phyloP scores from a whole-genome alignment of 2,888 invertebrate species.

The Mythimna impura region DNA sequence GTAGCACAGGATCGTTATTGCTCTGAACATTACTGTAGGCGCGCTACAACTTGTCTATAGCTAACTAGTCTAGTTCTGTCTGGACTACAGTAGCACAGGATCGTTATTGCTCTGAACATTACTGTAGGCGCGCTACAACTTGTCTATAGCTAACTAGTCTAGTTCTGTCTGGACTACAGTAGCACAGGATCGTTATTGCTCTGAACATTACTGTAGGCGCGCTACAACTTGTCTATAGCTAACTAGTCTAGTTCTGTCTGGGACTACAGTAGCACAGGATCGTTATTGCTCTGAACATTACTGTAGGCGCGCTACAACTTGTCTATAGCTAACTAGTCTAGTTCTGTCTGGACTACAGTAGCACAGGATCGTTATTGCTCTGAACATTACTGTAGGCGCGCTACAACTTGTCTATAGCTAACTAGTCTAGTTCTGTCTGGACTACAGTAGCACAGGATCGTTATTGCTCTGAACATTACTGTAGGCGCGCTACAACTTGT shows the following conservation, averaged over 20 bases:
- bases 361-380: background rate
- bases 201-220: background rate
- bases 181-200: background rate
- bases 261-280: background rate
- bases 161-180: background rate
- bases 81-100: background rate
- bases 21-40: background rate
- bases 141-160: background rate
- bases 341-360: background rate
- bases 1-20: background rate
- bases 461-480: slow-evolving; percentile 5
- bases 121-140: too few species aligned
- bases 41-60: too few species aligned
- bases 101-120: slow-evolving; percentile 8
- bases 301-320: too few species aligned
- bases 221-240: too few species aligned
- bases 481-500: too few species aligned
- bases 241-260: background rate
- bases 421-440: background rate
- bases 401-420: too few species aligned
- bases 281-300: slow-evolving; percentile 6
- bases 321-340: background rate
- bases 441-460: background rate
- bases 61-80: background rate
- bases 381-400: background rate